These are phyloP conservation scores for Antrozous pallidus DNA, from an alignment of 2,797 vertebrate species.

Conservation along the genomic window DNA sequence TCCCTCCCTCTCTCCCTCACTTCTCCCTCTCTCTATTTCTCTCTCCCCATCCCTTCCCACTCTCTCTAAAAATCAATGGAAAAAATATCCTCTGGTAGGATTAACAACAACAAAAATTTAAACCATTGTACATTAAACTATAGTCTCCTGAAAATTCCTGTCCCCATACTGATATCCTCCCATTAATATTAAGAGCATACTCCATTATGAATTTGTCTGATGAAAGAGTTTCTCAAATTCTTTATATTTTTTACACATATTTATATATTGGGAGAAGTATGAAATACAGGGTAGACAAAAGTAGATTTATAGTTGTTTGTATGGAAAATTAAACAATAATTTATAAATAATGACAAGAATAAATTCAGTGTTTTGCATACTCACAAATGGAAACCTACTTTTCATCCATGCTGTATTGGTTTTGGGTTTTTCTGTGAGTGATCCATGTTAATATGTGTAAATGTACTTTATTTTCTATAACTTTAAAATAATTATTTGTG, in stretches of 20 bases:
- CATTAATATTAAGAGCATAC: neutral
- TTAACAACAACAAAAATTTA: neutral
- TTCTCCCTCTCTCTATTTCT: too few relatives aligned
- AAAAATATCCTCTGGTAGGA: too few relatives aligned
- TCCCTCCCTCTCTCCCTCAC: too few relatives aligned
- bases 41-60: too few relatives aligned
- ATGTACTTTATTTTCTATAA: conserved; percentile 26
- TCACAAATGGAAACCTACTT: too few relatives aligned
- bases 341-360: too few relatives aligned
- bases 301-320: too few relatives aligned
- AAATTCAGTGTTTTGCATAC: too few relatives aligned
- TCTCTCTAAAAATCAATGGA: too few relatives aligned
- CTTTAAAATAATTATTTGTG: neutral
- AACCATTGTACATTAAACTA: neutral
- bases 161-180: neutral
- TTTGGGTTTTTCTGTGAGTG: neutral
- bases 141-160: neutral
- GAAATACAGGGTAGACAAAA: neutral
- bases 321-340: too few relatives aligned
- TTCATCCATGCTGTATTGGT: neutral
- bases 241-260: neutral
- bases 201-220: neutral
- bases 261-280: neutral
- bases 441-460: neutral
- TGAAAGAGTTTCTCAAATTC: neutral